These are phyloP conservation scores for Melanotaenia parkinsoni DNA, from an alignment of 2,797 vertebrate genomes.

Conservation along the genomic window DNA sequence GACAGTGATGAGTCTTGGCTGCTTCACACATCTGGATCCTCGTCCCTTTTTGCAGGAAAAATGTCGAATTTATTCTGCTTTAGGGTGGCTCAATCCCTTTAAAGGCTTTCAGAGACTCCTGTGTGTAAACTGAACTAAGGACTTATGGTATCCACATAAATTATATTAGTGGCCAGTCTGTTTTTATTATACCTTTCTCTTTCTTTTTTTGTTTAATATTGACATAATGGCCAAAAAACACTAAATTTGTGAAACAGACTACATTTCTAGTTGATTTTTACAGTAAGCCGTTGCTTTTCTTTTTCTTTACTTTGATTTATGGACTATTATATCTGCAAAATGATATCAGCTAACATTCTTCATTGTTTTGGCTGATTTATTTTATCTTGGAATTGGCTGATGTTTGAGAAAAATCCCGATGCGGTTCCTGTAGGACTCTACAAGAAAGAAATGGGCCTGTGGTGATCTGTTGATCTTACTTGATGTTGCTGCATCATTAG, in stretches of 20 bases:
- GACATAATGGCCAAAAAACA: neutral
- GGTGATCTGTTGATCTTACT: slow-evolving; percentile 59
- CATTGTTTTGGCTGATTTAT: neutral
- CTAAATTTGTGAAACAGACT: neutral
- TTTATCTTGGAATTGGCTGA: neutral
- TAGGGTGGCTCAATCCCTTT: neutral
- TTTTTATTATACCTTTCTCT: neutral
- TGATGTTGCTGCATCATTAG: slow-evolving; percentile 21
- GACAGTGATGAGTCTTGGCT: neutral
- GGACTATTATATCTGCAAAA: neutral
- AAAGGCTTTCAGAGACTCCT: neutral
- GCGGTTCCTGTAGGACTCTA: neutral
- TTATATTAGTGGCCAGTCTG: neutral
- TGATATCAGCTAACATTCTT: neutral
- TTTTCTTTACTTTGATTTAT: neutral
- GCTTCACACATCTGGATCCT: neutral
- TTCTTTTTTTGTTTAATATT: neutral
- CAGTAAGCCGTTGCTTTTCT: neutral
- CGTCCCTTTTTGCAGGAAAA: neutral
- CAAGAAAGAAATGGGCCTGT: slow-evolving; percentile 47
- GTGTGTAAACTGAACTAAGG: neutral
- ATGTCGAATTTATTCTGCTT: neutral
- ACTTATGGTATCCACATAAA: neutral
- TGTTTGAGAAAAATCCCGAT: slow-evolving; percentile 10
- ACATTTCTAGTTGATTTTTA: neutral